Conservation (phyloP, 2,113 vertebrate species). For the Charina bottae region DNA sequence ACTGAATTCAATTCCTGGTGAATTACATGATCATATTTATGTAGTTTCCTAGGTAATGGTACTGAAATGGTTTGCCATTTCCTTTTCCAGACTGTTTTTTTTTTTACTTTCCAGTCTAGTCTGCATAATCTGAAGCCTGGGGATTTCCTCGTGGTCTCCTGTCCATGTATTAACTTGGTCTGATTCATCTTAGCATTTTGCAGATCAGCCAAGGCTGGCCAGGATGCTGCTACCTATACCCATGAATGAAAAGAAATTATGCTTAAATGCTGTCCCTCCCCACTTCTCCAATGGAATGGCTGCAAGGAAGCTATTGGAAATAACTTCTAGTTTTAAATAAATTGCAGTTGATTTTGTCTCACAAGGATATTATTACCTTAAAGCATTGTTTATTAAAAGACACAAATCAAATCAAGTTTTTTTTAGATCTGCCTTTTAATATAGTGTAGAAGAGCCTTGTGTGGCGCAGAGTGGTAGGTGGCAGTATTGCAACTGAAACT, state of each 20-base stretch:
- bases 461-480: no score
- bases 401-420: not conserved
- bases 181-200: not conserved
- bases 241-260: not conserved
- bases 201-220: not conserved
- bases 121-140: not conserved
- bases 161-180: not conserved
- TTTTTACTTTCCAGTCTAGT: not conserved
- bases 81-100: not conserved
- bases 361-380: not conserved
- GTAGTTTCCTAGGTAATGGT: not conserved
- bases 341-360: not conserved
- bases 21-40: not conserved
- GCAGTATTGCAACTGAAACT: no score
- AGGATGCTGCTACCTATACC: not conserved
- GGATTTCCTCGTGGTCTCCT: not conserved
- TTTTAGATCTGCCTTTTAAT: not conserved
- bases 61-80: not conserved
- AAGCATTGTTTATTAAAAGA: not conserved
- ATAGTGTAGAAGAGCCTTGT: not conserved
- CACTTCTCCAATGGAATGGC: not conserved
- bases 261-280: not conserved
- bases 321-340: not conserved
- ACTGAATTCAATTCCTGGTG: not conserved
- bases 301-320: not conserved